A percentile compares a stretch with the other conserved stretches of the same genome.
These are phyloP conservation scores for Orchesella cincta DNA, from an alignment of 1,140 invertebrate genomes.

Conservation along the genomic window DNA sequence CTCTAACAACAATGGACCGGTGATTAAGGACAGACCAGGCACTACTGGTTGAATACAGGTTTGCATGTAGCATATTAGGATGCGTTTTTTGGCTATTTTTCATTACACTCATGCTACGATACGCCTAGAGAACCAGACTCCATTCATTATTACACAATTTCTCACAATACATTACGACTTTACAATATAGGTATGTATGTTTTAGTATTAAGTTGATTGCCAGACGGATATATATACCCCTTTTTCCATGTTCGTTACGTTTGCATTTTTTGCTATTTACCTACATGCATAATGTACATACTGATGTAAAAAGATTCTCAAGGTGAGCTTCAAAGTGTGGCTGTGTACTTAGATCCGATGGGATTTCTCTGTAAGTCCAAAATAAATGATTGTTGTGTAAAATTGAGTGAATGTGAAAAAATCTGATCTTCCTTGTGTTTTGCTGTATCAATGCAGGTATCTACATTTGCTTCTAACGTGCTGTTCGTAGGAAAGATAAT, in stretches of 20 bases:
- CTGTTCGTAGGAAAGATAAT: background rate
- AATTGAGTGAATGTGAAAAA: background rate
- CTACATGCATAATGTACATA: background rate
- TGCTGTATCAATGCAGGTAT: no score
- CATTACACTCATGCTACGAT: background rate
- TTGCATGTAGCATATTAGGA: no score
- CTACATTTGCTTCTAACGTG: no score
- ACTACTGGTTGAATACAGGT: no score
- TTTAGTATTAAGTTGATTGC: no score
- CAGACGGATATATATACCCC: background rate
- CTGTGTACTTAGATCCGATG: background rate
- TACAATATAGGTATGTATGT: no score
- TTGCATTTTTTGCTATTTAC: background rate
- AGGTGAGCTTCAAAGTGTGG: conserved; percentile 8
- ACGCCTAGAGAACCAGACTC: background rate
- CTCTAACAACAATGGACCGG: background rate
- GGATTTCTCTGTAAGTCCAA: background rate
- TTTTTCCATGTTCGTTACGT: background rate
- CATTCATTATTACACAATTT: conserved; percentile 2
- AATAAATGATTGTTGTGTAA: background rate
- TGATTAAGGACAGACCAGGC: background rate
- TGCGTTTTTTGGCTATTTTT: background rate
- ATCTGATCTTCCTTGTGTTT: background rate
- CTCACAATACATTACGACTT: no score
- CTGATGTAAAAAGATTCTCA: background rate